These are phyloP conservation scores for Drosophila koepferae DNA, from an alignment of 2,888 invertebrate species.

Conservation along the genomic window DNA sequence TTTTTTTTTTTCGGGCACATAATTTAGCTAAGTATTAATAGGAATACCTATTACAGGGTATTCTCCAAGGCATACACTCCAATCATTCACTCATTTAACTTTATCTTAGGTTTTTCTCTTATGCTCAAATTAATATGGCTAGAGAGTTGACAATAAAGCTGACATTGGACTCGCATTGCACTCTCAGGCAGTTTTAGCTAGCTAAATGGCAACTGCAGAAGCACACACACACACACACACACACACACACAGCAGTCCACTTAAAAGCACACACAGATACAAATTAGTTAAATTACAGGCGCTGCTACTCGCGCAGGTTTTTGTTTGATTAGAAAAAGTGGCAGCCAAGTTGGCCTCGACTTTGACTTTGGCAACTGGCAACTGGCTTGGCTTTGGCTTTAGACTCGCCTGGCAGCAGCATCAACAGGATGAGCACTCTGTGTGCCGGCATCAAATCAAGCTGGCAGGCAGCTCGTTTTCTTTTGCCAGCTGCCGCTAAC, in stretches of 20 bases:
- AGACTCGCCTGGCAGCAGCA: constrained; percentile 41
- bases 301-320: constrained; percentile 55
- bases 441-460: constrained; percentile 1
- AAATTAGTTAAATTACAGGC: constrained; percentile 78
- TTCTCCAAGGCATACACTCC: not conserved
- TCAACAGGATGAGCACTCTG: constrained; percentile 11
- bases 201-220: constrained; percentile 17
- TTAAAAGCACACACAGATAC: constrained; percentile 41
- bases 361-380: constrained; percentile 18
- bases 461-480: constrained; percentile 52
- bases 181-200: constrained; percentile 53
- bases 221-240: constrained; percentile 4
- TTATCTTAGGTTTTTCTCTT: not conserved
- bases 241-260: not conserved
- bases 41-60: not conserved
- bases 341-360: constrained; percentile 42
- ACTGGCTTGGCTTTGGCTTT: constrained; percentile 15
- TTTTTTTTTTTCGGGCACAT: too few relatives aligned
- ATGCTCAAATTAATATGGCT: constrained; percentile 35
- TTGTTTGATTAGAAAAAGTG: constrained; percentile 75
- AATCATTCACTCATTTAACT: not conserved
- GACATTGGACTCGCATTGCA: constrained; percentile 32
- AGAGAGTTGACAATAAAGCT: constrained; percentile 39
- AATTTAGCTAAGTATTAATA: too few relatives aligned
- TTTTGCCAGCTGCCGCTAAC: constrained; percentile 68